Evolutionary conservation across 1,140 invertebrate genomes (phyloP).

Genomic region (Listronotus bonariensis): DNA sequence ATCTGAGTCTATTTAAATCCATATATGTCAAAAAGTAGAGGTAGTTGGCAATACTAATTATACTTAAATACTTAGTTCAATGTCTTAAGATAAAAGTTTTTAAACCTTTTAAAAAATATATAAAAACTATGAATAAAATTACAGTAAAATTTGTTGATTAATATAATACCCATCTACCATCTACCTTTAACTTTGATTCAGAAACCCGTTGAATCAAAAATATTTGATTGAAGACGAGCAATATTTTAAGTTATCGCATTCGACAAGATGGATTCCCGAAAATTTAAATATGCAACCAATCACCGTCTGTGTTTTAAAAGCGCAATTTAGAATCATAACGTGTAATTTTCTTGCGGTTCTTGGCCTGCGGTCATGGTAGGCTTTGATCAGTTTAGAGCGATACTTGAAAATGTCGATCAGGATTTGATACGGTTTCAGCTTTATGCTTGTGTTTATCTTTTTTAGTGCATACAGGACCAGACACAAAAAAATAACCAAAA

Average conservation of each 20-base stretch:
- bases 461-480: conserved; percentile 9
- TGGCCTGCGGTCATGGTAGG: conserved; percentile 20
- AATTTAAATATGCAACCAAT: conserved; percentile 30
- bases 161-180: too few relatives aligned
- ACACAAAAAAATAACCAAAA: conserved; percentile 12
- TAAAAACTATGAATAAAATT: too few relatives aligned
- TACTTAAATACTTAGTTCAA: too few relatives aligned
- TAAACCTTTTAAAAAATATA: too few relatives aligned
- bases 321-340: conserved; percentile 20
- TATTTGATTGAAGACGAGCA: background rate
- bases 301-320: conserved; percentile 13
- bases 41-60: too few relatives aligned
- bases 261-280: conserved; percentile 22
- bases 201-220: too few relatives aligned
- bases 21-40: too few relatives aligned
- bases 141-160: too few relatives aligned
- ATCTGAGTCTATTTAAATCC: too few relatives aligned
- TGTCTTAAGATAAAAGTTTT: too few relatives aligned
- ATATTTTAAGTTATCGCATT: background rate
- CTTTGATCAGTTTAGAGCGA: conserved; percentile 22
- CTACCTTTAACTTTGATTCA: too few relatives aligned
- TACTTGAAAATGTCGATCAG: conserved; percentile 31
- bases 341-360: conserved; percentile 30
- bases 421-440: conserved; percentile 29
- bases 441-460: background rate